These are phyloP conservation scores for Tachina lurida DNA, from an alignment of 2,888 invertebrate genomes.

Conservation along the genomic window DNA sequence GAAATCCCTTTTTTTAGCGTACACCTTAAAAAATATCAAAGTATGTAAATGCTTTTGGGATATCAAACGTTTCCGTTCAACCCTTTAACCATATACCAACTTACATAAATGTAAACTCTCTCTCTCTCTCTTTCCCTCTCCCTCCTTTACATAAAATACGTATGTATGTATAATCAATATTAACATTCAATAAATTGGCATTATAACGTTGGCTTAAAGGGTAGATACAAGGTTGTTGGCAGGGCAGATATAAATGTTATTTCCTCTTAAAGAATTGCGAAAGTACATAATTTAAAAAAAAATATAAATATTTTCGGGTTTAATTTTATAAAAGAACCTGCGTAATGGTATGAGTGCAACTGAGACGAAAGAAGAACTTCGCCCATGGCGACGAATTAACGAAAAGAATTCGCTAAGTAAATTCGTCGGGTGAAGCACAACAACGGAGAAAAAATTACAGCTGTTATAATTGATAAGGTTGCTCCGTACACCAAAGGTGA, in stretches of 20 bases:
- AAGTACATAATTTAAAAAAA: not conserved
- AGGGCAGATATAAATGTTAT: conserved; percentile 41
- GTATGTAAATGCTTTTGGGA: conserved; percentile 12
- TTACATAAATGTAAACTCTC: not conserved
- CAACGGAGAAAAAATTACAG: too few species aligned
- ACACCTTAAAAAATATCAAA: conserved; percentile 22
- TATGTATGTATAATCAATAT: conserved; percentile 37
- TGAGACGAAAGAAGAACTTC: too few species aligned
- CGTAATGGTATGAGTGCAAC: too few species aligned
- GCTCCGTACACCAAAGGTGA: too few species aligned
- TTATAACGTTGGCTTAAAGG: not conserved
- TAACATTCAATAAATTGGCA: conserved; percentile 47
- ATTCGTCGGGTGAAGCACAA: too few species aligned
- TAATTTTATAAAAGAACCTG: not conserved
- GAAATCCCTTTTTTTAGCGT: conserved; percentile 21
- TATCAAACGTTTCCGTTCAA: not conserved
- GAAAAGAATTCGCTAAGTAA: too few species aligned
- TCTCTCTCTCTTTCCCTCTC: not conserved
- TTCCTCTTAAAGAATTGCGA: conserved; percentile 4
- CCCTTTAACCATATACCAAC: not conserved
- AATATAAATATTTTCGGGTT: not conserved
- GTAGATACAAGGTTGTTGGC: not conserved
- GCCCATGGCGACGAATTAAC: too few species aligned
- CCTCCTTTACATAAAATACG: not conserved
- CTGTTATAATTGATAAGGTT: too few species aligned